Conservation (phyloP, 2,113 vertebrate genomes). For the Pionites leucogaster region DNA sequence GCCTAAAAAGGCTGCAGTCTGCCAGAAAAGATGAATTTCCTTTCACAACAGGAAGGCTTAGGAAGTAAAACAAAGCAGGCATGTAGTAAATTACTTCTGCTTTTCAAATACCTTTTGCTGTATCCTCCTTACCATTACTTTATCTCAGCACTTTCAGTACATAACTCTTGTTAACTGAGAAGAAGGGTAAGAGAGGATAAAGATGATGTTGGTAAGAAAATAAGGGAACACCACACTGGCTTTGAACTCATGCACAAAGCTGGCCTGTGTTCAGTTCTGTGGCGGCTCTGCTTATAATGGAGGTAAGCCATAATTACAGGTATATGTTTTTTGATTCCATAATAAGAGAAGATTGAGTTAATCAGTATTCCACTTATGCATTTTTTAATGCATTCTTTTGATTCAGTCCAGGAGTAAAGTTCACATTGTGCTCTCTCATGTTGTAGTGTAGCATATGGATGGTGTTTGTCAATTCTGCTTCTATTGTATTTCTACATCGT, state of each 20-base stretch:
- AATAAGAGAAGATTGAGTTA: constrained; percentile 54
- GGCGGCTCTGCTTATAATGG: constrained; percentile 55
- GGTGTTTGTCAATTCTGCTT: neutral
- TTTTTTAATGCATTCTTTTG: neutral
- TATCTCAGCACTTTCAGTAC: constrained; percentile 74
- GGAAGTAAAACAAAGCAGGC: constrained; percentile 79
- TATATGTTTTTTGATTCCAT: constrained; percentile 52
- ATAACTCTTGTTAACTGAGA: constrained; percentile 71
- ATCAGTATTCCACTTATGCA: neutral
- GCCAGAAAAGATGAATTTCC: constrained; percentile 75
- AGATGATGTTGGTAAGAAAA: constrained; percentile 71
- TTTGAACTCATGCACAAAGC: constrained; percentile 51
- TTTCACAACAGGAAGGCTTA: constrained; percentile 74
- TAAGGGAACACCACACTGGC: constrained; percentile 36
- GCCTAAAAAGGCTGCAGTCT: constrained; percentile 63
- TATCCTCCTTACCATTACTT: constrained; percentile 75
- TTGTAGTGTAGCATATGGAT: neutral
- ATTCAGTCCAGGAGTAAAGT: neutral
- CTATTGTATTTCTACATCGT: neutral
- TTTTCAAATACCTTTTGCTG: constrained; percentile 70
- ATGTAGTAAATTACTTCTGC: constrained; percentile 73
- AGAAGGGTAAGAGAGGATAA: constrained; percentile 74
- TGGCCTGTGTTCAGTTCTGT: constrained; percentile 36
- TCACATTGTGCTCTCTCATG: constrained; percentile 1
- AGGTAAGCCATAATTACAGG: constrained; percentile 57